Evolutionary conservation across 2,888 invertebrate species (phyloP), one percentile per base, ranked within the genome.

Genomic region (Amaurobius ferox): DNA sequence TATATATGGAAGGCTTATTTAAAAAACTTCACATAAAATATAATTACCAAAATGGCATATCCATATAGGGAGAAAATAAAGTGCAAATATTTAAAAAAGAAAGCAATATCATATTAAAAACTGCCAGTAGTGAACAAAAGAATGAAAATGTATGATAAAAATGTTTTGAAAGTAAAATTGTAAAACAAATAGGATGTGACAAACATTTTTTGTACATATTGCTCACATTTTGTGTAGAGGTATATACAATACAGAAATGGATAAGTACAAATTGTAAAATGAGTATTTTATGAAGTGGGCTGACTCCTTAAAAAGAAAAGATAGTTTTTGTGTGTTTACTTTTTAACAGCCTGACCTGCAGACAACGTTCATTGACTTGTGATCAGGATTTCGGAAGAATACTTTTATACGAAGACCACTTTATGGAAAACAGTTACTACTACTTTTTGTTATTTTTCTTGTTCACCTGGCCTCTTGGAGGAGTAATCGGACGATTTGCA

Each of bases 401-500:
- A 67, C 35, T 66, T 64, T 62, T 44, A 40, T 67, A 35, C 39
- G 44, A 26, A 67, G 11, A 72, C 16, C 29, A 64, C 68, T 29
- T 55, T 48, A 61, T 16, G 23, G 35, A 48, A 32, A 35, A 48
- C 13, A 71, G 48, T 19, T 26, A 71, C 19, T 68, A 71, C 81
- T 88, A 88, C 85, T 89, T 89, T 62, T 89, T 89, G 48, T 83
- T 89, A 70, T 88, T 86, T 71, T 89, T 88, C 83, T 89, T 89
- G 73, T 85, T 89, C 28, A 88, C 95, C 95, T 88, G 90, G 23
- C 87, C 88, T 89, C 98, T 94, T 79, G 99, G 98, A 91, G 99
- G 99, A 92, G 99, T 99, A 91, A 98, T 96, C 90, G 99, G 99
- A 91, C 99, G 95, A 91, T 97, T 97, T 91, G 97, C 95, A 93